Base-by-base conservation (phyloP, 2,888 invertebrate genomes). In the Sinohyriopsis cumingii region DNA sequence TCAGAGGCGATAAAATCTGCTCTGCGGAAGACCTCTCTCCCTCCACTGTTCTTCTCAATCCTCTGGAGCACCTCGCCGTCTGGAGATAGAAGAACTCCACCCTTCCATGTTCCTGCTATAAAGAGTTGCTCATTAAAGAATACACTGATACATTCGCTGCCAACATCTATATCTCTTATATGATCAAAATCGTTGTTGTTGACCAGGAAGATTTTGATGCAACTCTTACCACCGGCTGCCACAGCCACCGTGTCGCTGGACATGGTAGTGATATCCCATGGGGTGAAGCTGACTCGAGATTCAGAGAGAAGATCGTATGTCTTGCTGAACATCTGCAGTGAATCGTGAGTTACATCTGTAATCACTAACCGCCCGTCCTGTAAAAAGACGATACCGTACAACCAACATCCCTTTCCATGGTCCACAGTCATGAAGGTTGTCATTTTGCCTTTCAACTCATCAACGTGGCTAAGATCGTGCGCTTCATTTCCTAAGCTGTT, bases 341-440 rank as follows among this genome's bases (percentile, higher is more conserved):
- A 68, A 69, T 72, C 69, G 56, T 72, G 72, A 12, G 72, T 69
- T 22, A 72, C 72, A 55, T 72, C 72, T 5, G 72, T 68, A 7
- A 72, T 45, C n/a, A 69, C 68, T n/a, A 72, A 22, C n/a, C 66
- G 28, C 12, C 63, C 66, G 6, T 65, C 59, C n/a, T 65, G 53
- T 18, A 69, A 33, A 55, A 67, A 69, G 1, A 63, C 63, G 20
- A 72, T 56, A n/a, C 72, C 69, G 57, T 72, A 69, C 20, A 72
- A 18, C 72, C 72, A 72, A 55, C 69, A 69, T 15, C 68, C 66
- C 19, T 56, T 65, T 24, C 45, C 65, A 28, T 72, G 72, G 22
- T 68, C 62, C 25, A 69, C 65, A n/a, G 69, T 66, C 6, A 19
- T 55, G 22, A 72, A 63, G 4, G 54, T 61, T 22, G 24, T 25